These are phyloP conservation scores for Bruchidius siliquastri DNA, from an alignment of 2,888 invertebrate species.

Conservation along the genomic window DNA sequence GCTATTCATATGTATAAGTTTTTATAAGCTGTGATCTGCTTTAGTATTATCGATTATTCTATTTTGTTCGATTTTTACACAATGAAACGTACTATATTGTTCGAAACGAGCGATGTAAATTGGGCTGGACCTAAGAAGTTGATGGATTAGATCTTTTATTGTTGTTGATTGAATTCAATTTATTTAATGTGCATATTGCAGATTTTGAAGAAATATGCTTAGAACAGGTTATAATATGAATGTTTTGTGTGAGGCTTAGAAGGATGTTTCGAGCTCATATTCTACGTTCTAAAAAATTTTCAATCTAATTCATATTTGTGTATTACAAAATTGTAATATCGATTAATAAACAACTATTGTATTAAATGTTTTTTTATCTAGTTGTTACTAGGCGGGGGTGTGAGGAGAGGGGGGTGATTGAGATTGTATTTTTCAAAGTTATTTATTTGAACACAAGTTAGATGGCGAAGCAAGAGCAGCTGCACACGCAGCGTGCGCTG, in stretches of 20 bases:
- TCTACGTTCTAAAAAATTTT: background rate
- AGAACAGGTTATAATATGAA: background rate
- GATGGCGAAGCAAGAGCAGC: too few species aligned
- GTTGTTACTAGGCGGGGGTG: too few species aligned
- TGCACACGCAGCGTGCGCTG: too few species aligned
- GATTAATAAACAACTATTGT: background rate
- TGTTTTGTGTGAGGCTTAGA: background rate
- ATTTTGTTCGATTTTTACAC: conserved; percentile 25
- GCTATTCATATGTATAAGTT: background rate
- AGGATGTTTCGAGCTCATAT: background rate
- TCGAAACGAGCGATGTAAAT: conserved; percentile 5
- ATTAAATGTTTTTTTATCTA: background rate
- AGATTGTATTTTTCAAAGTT: too few species aligned
- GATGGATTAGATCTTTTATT: conserved; percentile 25
- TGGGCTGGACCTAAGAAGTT: conserved; percentile 28
- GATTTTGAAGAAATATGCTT: background rate
- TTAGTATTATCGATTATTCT: conserved; percentile 23
- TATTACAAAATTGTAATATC: background rate
- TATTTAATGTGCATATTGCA: conserved; percentile 8
- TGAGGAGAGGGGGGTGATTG: too few species aligned
- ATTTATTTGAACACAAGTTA: too few species aligned
- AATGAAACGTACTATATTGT: background rate
- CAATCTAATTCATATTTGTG: background rate
- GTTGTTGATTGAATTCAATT: conserved; percentile 23
- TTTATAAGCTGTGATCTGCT: conserved; percentile 34